Evolutionary conservation across 2,888 invertebrate genomes (phyloP).

Genomic region (Spisula solida): DNA sequence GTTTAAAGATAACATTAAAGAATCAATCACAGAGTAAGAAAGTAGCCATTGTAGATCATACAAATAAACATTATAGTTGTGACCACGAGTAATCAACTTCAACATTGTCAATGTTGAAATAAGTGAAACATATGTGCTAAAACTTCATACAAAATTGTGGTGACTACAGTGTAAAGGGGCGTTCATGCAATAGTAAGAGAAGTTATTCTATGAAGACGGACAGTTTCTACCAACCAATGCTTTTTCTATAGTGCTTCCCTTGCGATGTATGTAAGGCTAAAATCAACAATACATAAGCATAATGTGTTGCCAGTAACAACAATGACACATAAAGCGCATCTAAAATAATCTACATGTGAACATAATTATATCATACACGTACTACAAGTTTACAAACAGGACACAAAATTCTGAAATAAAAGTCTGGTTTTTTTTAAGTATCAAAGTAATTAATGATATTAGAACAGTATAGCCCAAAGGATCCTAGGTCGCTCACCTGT

Average conservation of each 20-base stretch:
- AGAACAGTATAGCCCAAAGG: too few species aligned
- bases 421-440: too few species aligned
- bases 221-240: constrained; percentile 50
- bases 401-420: too few species aligned
- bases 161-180: not conserved
- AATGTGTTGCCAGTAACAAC: not conserved
- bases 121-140: constrained; percentile 11
- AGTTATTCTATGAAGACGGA: not conserved
- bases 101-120: not conserved
- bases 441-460: too few species aligned
- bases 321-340: too few species aligned
- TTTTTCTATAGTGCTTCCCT: constrained; percentile 48
- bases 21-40: not conserved
- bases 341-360: too few species aligned
- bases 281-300: not conserved
- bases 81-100: not conserved
- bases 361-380: too few species aligned
- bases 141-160: constrained; percentile 11
- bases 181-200: not conserved
- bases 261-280: constrained; percentile 43
- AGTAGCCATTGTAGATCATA: not conserved
- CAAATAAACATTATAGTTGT: not conserved
- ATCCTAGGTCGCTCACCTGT: too few species aligned
- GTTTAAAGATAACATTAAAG: not conserved
- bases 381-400: too few species aligned